phyloP scores from a whole-genome alignment of 2,113 vertebrate species.

The Odobenus rosmarus region DNA sequence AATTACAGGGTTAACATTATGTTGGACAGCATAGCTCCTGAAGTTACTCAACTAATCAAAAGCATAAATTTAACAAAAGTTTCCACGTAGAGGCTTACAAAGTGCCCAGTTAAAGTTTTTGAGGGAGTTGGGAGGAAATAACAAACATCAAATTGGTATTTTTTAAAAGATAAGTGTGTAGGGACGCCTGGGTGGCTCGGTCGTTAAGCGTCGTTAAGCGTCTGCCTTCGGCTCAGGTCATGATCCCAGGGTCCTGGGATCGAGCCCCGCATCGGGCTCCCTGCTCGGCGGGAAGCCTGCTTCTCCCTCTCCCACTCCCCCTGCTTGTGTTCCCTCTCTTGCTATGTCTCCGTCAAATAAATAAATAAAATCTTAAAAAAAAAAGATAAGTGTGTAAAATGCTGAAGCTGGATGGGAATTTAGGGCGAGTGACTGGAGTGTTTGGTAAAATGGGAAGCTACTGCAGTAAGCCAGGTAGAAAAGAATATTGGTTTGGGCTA shows the following conservation, averaged over 20 bases:
- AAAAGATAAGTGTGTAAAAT: background rate
- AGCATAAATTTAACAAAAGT: background rate
- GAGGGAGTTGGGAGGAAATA: background rate
- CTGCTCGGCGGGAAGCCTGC: too few relatives aligned
- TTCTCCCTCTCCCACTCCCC: too few relatives aligned
- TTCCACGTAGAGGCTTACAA: background rate
- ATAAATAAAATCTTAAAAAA: too few relatives aligned
- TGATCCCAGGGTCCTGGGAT: too few relatives aligned
- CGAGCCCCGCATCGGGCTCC: too few relatives aligned
- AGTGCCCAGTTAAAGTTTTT: constrained; percentile 7
- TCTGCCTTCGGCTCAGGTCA: too few relatives aligned
- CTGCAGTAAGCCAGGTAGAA: background rate
- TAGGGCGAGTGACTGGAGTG: background rate
- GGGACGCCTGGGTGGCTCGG: too few relatives aligned
- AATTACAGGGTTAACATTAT: background rate
- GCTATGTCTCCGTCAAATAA: too few relatives aligned
- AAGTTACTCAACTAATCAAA: background rate
- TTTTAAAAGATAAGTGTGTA: background rate
- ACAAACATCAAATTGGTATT: background rate
- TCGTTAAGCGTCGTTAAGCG: too few relatives aligned
- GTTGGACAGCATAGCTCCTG: background rate
- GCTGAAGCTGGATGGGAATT: background rate
- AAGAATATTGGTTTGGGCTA: background rate
- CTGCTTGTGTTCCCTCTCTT: too few relatives aligned
- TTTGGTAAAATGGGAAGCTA: background rate